Percentiles rank a stretch among this genome's conserved stretches.
Evolutionary conservation across 2,113 vertebrate genomes (phyloP).

Genomic region (Pseudonaja textilis): DNA sequence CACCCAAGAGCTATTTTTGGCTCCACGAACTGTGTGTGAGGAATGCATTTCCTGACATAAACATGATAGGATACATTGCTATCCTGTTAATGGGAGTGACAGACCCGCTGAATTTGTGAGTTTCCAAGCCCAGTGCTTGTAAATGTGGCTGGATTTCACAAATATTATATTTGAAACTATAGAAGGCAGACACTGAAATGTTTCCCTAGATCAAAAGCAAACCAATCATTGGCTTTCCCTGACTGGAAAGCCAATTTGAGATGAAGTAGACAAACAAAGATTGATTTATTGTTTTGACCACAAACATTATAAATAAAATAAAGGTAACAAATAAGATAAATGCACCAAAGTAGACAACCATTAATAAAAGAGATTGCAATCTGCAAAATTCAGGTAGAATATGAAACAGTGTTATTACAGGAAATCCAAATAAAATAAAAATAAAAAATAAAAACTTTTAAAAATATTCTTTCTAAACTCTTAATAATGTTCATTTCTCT

Average conservation of each 20-base stretch:
- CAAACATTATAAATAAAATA: too few species aligned
- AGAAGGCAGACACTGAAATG: background rate
- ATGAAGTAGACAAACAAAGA: background rate
- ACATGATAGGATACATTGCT: background rate
- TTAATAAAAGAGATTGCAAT: background rate
- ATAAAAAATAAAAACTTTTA: background rate
- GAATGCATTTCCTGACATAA: background rate
- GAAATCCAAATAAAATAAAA: background rate
- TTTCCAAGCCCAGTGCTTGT: background rate
- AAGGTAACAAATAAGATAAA: background rate
- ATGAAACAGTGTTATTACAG: background rate
- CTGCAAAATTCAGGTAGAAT: background rate
- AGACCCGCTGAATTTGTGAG: background rate
- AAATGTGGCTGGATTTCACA: background rate
- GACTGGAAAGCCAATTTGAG: background rate
- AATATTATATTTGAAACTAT: background rate
- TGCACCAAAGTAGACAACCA: background rate
- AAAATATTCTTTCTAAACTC: background rate
- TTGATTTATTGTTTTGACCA: background rate
- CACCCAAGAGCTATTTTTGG: background rate
- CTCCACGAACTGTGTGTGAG: background rate
- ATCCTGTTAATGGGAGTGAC: background rate
- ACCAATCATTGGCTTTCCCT: background rate
- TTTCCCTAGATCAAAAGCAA: background rate
- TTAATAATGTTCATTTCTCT: background rate